Evolutionary conservation across 2,888 invertebrate genomes (phyloP), one percentile per base, ranked within the genome.

Genomic region (Cataglyphis rosenhaueri): DNA sequence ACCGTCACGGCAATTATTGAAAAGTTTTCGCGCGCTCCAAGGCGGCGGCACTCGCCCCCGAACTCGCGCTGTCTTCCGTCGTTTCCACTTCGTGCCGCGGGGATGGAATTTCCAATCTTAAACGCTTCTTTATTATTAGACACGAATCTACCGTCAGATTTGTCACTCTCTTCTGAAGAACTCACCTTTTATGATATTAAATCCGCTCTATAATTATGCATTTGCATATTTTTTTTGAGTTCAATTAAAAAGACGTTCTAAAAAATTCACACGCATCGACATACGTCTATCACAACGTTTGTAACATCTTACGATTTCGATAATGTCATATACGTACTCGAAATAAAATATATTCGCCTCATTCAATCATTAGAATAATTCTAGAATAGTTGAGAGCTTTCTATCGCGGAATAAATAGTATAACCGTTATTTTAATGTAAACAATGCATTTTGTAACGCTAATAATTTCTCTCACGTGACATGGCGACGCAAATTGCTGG

Each of bases 1-100:
- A 91, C 91, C 90, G 90, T 87, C 89, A 85, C 83, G 82, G 91
- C 92, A 92, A 93, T 94, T 92, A 93, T 92, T 91, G 92, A 91
- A 92, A 93, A 93, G 90, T 90, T 91, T 89, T 81, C 79, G 70
- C 35, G 81, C 78, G 65, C 71, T 70, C 35, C 35, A 71, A 66
- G 85, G 84, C 85, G 79, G 62, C 81, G 25, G 44, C 18, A 18
- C 66, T 66, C 66, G 29, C 75, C 75, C 66, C 35, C 35, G 35
- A 6, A 35, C 35, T 35, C 74, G 79, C 71, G 85, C 84, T 82
- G 86, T 84, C 86, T 65, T 57, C 74, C 70, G 59, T 21, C 38
- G 21, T 64, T 55, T 29, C 71, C 55, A 78, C 73, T 81, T 66
- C n/a, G 70, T 66, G 57, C 59, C 75, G 68, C 61, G 66, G 21